Base-by-base conservation (phyloP, 2,113 vertebrate species). In the Girardinichthys multiradiatus region DNA sequence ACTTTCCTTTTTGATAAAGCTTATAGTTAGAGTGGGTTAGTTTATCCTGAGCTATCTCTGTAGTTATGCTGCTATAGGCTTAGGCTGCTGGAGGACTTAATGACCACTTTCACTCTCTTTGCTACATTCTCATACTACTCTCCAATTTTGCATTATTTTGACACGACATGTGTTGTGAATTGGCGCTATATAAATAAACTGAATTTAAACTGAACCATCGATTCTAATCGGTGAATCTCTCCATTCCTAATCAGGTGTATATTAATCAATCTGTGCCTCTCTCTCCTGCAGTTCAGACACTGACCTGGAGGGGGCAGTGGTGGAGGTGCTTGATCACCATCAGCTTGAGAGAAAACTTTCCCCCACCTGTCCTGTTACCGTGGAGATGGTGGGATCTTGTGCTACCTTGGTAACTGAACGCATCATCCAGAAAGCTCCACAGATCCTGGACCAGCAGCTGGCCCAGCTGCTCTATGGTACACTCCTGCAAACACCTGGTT, bases 241-340 rank as follows among this genome's bases (percentile, higher is more conserved):
- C n/a, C n/a, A n/a, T n/a, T n/a, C n/a, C n/a, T 35, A 7, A 35
- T 35, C n/a, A 24, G 19, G 10, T 17, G 35, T 64, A n/a, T 24
- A 2, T n/a, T 39, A 48, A 29, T n/a, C 57, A 70, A 63, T 17
- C 24, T 7, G 0, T 27, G 3, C 3, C 5, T 39, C 4, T 74
- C 15, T 72, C 12, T 65, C 65, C 58, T 86, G 28, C 89, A 99
- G 98, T 30, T 77, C 82, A 0, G 97, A 99, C 0, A 65, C 88
- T 0, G 89, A 83, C 72, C 93, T 99, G 71, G 96, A 98, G 51
- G 94, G 90, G 13, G 92, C 92, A 0, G 96, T 99, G 7, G 91
- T 94, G 33, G 95, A 97, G 82, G 95, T 97, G 11, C 89, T 99
- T 0, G 97, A 98, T 70, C 98, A 99, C 80, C 96, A 94, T 35